Conservation (phyloP, 2,888 invertebrate genomes). For the Drosophila falleni region DNA sequence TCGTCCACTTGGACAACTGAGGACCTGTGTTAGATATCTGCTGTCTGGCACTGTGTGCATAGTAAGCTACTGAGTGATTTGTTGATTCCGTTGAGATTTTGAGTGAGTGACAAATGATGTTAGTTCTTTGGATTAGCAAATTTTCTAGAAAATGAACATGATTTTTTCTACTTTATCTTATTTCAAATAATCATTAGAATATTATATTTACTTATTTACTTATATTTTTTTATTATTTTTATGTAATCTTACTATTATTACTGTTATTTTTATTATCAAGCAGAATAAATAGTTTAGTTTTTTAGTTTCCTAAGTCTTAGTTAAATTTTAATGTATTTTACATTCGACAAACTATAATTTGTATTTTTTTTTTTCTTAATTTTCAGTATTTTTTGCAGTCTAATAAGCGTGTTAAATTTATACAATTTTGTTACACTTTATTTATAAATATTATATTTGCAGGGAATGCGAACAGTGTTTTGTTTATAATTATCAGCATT, state of each 20-base stretch:
- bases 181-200: not conserved
- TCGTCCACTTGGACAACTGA: slow-evolving; percentile 29
- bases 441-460: not conserved
- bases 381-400: too few species aligned
- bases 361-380: too few species aligned
- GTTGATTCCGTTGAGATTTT: slow-evolving; percentile 53
- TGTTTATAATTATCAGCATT: not conserved
- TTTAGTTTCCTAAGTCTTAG: too few species aligned
- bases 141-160: slow-evolving; percentile 15
- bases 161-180: not conserved
- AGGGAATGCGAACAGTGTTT: not conserved
- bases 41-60: slow-evolving; percentile 8
- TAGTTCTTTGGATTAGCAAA: slow-evolving; percentile 37
- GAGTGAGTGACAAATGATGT: slow-evolving; percentile 59
- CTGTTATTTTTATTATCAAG: too few species aligned
- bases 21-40: slow-evolving; percentile 2
- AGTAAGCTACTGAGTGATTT: slow-evolving; percentile 50
- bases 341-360: too few species aligned
- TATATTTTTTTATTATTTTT: too few species aligned
- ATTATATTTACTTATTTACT: too few species aligned
- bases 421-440: not conserved
- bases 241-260: too few species aligned
- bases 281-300: too few species aligned
- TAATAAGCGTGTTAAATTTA: too few species aligned
- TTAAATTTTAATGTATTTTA: too few species aligned